Percentiles rank a stretch among this genome's conserved stretches.
phyloP scores from a whole-genome alignment of 2,113 vertebrate genomes.

The Urocitellus parryii region DNA sequence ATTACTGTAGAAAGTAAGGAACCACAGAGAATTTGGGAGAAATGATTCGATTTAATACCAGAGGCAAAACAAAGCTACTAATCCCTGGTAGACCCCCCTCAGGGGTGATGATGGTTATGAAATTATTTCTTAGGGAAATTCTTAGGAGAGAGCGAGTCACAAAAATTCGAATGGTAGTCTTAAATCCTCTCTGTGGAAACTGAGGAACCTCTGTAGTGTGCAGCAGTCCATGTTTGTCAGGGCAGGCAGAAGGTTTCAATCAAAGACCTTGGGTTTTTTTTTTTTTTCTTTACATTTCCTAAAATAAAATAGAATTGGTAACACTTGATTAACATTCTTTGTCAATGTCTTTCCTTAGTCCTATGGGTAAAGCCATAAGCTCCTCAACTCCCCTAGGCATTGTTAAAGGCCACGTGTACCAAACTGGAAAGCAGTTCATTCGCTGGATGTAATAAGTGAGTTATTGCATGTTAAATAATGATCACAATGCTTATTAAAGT shows the following conservation, averaged over 20 bases:
- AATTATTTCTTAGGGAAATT: constrained; percentile 61
- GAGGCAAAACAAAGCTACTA: constrained; percentile 68
- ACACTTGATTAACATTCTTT: constrained; percentile 70
- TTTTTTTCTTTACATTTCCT: constrained; percentile 59
- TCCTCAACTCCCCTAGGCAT: constrained; percentile 45
- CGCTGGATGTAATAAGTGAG: constrained; percentile 76
- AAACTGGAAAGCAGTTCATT: constrained; percentile 62
- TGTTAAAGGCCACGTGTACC: constrained; percentile 15
- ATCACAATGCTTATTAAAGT: constrained; percentile 81
- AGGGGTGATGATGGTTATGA: constrained; percentile 36
- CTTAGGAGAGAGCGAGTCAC: constrained; percentile 36
- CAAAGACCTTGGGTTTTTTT: not conserved
- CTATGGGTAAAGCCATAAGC: constrained; percentile 33
- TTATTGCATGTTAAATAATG: constrained; percentile 78
- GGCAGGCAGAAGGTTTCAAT: constrained; percentile 38
- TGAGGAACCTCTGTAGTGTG: constrained; percentile 17
- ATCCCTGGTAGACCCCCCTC: constrained; percentile 14
- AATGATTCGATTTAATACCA: constrained; percentile 56
- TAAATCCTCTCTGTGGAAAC: constrained; percentile 50
- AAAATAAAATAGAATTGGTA: constrained; percentile 61
- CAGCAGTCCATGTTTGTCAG: constrained; percentile 56
- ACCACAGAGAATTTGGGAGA: constrained; percentile 43
- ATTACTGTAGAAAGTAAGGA: constrained; percentile 59
- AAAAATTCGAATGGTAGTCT: constrained; percentile 72
- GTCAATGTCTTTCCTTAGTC: constrained; percentile 63